Base-by-base conservation (phyloP, 2,113 vertebrate genomes). In the Empidonax alnorum region DNA sequence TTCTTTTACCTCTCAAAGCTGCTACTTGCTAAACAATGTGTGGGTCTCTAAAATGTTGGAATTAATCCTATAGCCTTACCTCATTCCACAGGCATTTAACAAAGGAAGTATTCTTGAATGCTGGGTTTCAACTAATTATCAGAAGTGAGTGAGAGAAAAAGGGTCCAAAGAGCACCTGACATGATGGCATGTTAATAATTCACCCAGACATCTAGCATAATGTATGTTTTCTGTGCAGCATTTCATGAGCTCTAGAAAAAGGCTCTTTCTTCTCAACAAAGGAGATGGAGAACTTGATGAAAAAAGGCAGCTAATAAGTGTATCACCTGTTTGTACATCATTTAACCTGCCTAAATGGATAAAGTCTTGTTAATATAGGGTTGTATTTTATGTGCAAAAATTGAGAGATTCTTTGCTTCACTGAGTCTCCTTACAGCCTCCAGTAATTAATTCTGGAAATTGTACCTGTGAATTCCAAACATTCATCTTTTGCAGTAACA, bases 61-160 rank as follows among this genome's bases (percentile, higher is more conserved):
- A 90, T 94, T 89, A 92, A 79, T 97, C 78, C 91, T 89, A 76
- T 61, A 94, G 62, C 30, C 73, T 97, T 97, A 97, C 89, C 78
- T 98, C 96, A 97, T 88, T 76, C 53, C 59, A 46, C 69, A 96
- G 94, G 91, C 89, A 97, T 98, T 94, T 97, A 96, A 98, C 96
- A 98, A 97, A 97, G 92, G 77, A 90, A 94, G 89, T 67, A 76
- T 97, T 97, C 93, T 84, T 97, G 91, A 97, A 94, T 82, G 72
- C 56, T 65, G 68, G 80, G 55, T 96, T 96, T 91, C 81, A 90
- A 58, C 89, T 97, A 96, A 97, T 97, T 96, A 97, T 87, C 69
- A 93, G 78, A 85, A 96, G 31, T 31, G 39, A 87, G 75, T 35
- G 83, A 90, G 59, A 93, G 72, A 79, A 75, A 52, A 73, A 85